Base-by-base conservation (phyloP, 2,797 vertebrate species). In the Poeciliopsis paucimaculata region DNA sequence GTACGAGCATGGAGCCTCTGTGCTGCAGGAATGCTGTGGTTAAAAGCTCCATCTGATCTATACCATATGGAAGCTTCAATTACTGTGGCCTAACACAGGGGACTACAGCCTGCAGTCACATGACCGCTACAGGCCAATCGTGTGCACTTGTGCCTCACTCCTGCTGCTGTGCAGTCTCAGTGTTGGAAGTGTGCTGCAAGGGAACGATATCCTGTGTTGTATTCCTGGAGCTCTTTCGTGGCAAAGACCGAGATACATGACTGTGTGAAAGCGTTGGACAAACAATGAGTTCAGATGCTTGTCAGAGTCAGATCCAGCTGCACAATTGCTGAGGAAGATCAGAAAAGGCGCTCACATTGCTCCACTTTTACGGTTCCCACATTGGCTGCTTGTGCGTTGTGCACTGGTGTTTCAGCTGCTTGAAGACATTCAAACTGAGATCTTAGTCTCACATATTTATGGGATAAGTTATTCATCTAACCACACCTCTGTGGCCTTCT, bases 41-140 rank as follows among this genome's bases (percentile, higher is more conserved):
- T 71, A 89, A 85, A 90, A 87, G 83, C 92, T 93, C 82, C 82
- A 88, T 94, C 94, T 96, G 95, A 96, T 96, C 94, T 94, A 94
- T 95, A 95, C 95, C 96, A 96, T 95, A 95, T 95, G 94, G 94
- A 95, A 94, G 91, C 93, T 87, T 94, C 92, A 95, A 94, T 95
- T 95, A 96, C 93, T 88, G 90, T 83, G 93, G 93, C 88, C 92
- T 87, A 90, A 93, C 94, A 94, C 93, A 87, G 75, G 92, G 91
- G 92, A 93, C 93, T 88, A 86, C 90, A 89, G 93, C 85, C 93
- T 93, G 93, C 84, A 89, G 93, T 95, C 96, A 96, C 93, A 62
- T 96, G 96, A 93, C 82, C 16, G 0, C 53, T 46, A 2, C 77
- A 62, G 91, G 90, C 96, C 96, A 96, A 96, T 96, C 84, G 23